Base-by-base conservation (phyloP, 2,888 invertebrate species). In the Euzophera pinguis region DNA sequence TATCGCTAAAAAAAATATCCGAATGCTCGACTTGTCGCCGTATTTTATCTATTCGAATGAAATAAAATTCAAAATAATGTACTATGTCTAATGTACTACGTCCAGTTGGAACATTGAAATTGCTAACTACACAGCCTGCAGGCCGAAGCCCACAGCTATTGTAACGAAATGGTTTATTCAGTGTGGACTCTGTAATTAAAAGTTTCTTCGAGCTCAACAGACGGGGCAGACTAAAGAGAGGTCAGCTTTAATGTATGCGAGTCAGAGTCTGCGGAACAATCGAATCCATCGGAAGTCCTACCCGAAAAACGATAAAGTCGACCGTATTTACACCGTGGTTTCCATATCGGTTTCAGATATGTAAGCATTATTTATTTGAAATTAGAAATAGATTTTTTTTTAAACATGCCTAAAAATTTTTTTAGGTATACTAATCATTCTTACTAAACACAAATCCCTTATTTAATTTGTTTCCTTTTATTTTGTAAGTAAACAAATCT, bases 211-310 rank as follows among this genome's bases (percentile, higher is more conserved):
- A 41, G 41, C 17, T 10, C 41, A 7, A 47, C 49, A 59, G 57
- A 59, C 53, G 55, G 58, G 63, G 58, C 58, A 58, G 56, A 56
- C 50, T 53, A 53, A 27, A 47, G 49, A 62, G 62, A 65, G 70
- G 73, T 68, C 67, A 69, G 58, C 63, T 55, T 62, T 74, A 72
- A 78, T 73, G 66, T 75, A 78, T 77, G 73, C 75, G 62, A 71
- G 65, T 64, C 69, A 67, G 68, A 71, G 69, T 64, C 67, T 61
- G 62, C 63, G 55, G 69, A 72, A 75, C 75, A 75, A 75, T 75
- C 69, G 69, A 60, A 70, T 63, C 66, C 65, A 65, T 71, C 67
- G 73, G 68, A 71, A 76, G 69, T 71, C 61, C 55, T 66, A 62
- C 69, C 62, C 62, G 56, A 62, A 62, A 62, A 63, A 68, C 62